Conservation (phyloP, 2,797 vertebrate species). For the Sparidentex hasta region DNA sequence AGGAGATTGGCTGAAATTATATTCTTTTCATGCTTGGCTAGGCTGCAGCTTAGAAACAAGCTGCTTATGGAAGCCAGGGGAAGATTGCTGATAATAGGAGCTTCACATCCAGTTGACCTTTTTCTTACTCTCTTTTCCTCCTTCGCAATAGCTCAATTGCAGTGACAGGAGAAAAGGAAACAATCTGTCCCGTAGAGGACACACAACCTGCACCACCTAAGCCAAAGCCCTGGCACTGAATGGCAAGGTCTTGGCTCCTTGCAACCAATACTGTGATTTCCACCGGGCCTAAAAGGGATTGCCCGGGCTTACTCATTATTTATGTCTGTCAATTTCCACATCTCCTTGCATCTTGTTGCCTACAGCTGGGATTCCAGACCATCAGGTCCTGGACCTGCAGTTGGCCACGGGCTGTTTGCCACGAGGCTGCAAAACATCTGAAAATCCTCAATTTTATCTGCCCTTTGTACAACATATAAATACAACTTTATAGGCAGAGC, state of each 20-base stretch:
- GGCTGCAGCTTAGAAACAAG: slow-evolving; percentile 93
- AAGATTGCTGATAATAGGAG: slow-evolving; percentile 95
- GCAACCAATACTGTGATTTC: slow-evolving; percentile 73
- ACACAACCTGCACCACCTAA: slow-evolving; percentile 76
- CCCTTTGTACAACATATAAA: slow-evolving; percentile 63
- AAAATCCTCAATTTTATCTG: slow-evolving; percentile 65
- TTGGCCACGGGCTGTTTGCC: slow-evolving; percentile 37
- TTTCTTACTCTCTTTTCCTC: slow-evolving; percentile 76
- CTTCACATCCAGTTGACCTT: slow-evolving; percentile 97
- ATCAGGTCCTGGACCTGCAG: slow-evolving; percentile 43
- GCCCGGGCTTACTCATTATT: slow-evolving; percentile 73
- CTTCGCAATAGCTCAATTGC: slow-evolving; percentile 82
- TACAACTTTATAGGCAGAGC: slow-evolving; percentile 52
- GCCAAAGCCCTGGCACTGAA: slow-evolving; percentile 68
- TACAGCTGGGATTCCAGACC: slow-evolving; percentile 56
- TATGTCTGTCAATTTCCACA: slow-evolving; percentile 68
- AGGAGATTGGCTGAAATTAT: slow-evolving; percentile 97
- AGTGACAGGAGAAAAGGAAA: slow-evolving; percentile 83
- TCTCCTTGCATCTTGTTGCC: slow-evolving; percentile 72
- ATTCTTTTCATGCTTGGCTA: slow-evolving; percentile 97
- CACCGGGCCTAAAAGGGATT: slow-evolving; percentile 62
- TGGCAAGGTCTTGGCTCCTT: slow-evolving; percentile 64
- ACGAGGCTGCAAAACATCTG: slow-evolving; percentile 48
- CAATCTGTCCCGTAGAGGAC: slow-evolving; percentile 79
- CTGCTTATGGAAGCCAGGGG: slow-evolving; percentile 91